Evolutionary conservation across 1,140 invertebrate species (phyloP), one percentile per base, ranked within the genome.

Genomic region (Paralvinella palmiformis): DNA sequence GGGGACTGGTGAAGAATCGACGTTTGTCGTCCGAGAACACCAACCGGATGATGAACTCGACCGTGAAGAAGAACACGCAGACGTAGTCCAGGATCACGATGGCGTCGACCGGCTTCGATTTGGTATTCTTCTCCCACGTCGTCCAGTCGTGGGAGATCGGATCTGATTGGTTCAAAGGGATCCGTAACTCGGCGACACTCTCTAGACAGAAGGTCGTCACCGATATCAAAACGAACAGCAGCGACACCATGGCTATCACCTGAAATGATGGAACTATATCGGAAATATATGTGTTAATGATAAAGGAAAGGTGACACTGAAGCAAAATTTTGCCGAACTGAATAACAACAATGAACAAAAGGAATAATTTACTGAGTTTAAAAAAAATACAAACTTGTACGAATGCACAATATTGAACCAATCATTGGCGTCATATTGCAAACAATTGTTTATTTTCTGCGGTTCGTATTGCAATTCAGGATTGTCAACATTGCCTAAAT

Each of bases 191-290:
- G n/a, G 60, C 22, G 27, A 37, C 15, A 3, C 75, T 73, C 64
- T 77, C 75, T 58, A 76, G 55, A 58, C 70, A 72, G 48, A 78
- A 76, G 2, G 66, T 68, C 22, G 69, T 66, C 27, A 78, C 76
- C 22, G 72, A 76, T 7, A 73, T 48, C 15, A 78, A 50, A 1
- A 76, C 68, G 85, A 98, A 98, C 83, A 95, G 92, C 68, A 99
- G 92, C 67, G 94, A 97, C 74, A 97, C 87, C 52, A 96, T 87
- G 45, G 94, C 94, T 78, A 98, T 91, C 72, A 95, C 89, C 94
- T 98, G 86, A 60, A 87, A 88, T 50, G 68, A 65, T 66, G 62
- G 67, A 57, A 57, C 15, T 56, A 56, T 41, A 37, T 6, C 17
- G 52, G 55, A 29, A 65, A 29, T 35, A 65, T 61, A 36, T n/a